A percentile compares a stretch with the other conserved stretches of the same genome.
Conservation (phyloP, 2,888 invertebrate genomes). For the Lacanobia wlatinum region DNA sequence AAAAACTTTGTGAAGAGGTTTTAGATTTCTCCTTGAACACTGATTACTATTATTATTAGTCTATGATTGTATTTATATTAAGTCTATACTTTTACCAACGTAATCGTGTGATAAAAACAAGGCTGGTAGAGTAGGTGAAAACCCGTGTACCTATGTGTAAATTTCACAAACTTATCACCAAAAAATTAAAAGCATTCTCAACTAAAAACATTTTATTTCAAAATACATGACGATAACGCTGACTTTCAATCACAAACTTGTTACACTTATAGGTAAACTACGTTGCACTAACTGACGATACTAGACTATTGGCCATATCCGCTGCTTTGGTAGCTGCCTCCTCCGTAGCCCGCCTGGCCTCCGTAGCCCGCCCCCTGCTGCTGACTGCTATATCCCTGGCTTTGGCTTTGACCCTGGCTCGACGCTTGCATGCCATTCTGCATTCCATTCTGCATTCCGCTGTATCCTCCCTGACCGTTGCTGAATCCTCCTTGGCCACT, state of each 20-base stretch:
- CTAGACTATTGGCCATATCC: conserved; percentile 58
- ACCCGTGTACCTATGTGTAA: neutral
- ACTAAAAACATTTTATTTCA: conserved; percentile 60
- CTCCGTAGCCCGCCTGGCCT: conserved; percentile 50
- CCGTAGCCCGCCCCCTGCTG: conserved; percentile 49
- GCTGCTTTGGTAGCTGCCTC: conserved; percentile 53
- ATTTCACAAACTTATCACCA: neutral
- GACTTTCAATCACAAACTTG: conserved; percentile 60
- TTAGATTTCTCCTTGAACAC: too few species aligned
- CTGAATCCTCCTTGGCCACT: conserved; percentile 46
- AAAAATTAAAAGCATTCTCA: conserved; percentile 15
- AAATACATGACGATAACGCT: conserved; percentile 57
- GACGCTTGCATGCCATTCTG: conserved; percentile 56
- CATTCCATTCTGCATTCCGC: conserved; percentile 54
- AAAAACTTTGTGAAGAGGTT: too few species aligned
- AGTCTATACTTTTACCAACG: too few species aligned
- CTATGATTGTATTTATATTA: too few species aligned
- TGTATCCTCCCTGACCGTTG: conserved; percentile 40
- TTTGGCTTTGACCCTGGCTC: conserved; percentile 31
- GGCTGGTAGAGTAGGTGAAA: too few species aligned
- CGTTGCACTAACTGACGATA: conserved; percentile 43
- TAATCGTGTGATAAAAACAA: too few species aligned
- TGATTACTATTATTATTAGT: too few species aligned
- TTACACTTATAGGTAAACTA: conserved; percentile 60
- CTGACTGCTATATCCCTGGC: conserved; percentile 57